A percentile compares a stretch with the other conserved stretches of the same genome.
Evolutionary conservation across 2,888 invertebrate genomes (phyloP).

Genomic region (Folsomia manolachei): DNA sequence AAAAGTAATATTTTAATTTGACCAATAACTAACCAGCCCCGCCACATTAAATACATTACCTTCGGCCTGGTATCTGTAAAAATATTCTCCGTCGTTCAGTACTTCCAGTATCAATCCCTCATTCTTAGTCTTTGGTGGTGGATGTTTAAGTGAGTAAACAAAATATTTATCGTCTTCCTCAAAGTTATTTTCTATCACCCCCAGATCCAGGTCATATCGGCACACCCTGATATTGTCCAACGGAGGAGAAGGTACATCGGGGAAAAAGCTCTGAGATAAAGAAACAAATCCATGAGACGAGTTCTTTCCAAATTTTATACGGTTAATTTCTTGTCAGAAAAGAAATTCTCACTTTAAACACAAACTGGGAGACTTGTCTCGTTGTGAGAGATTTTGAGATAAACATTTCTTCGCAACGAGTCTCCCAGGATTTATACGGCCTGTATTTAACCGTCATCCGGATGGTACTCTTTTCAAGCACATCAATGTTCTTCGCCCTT

Average conservation of each 20-base stretch:
- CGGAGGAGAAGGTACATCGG: constrained; percentile 62
- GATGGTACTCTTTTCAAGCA: constrained; percentile 63
- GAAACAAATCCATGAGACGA: no score
- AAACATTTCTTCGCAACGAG: not conserved
- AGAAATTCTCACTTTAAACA: not conserved
- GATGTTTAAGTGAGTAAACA: constrained; percentile 43
- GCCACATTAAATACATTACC: not conserved
- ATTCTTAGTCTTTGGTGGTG: constrained; percentile 56
- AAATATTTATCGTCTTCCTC: constrained; percentile 61
- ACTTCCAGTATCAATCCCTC: constrained; percentile 66
- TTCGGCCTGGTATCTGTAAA: not conserved
- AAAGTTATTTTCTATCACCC: constrained; percentile 67
- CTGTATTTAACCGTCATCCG: constrained; percentile 52
- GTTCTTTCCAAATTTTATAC: no score
- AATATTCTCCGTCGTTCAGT: not conserved
- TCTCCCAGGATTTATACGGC: not conserved
- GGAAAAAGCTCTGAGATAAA: constrained; percentile 59
- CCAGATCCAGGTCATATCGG: constrained; percentile 64
- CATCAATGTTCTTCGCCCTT: constrained; percentile 61
- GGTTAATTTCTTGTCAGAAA: no score
- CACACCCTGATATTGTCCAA: constrained; percentile 68
- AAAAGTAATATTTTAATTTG: no score
- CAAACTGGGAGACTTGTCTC: constrained; percentile 5
- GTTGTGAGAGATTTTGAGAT: not conserved
- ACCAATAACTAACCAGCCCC: not conserved